These are phyloP conservation scores for Novumbra hubbsi DNA, from an alignment of 2,797 vertebrate species.

Conservation along the genomic window DNA sequence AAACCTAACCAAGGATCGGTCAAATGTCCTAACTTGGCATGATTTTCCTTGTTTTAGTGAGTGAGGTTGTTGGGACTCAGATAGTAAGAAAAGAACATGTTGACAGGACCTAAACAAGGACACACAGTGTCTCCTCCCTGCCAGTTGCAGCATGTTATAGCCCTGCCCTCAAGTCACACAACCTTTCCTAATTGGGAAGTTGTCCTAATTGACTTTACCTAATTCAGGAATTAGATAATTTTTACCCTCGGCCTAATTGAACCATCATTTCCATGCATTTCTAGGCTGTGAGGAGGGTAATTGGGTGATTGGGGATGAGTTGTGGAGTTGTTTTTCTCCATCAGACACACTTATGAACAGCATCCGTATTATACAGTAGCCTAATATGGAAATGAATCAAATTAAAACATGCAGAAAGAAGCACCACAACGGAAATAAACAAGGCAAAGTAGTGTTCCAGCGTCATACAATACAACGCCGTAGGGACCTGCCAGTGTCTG, in stretches of 20 bases:
- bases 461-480: conserved; percentile 38
- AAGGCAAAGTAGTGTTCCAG: conserved; percentile 43
- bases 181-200: conserved; percentile 70
- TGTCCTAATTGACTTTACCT: conserved; percentile 76
- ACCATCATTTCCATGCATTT: conserved; percentile 68
- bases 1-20: no score
- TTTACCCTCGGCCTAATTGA: conserved; percentile 69
- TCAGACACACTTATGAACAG: conserved; percentile 38
- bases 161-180: conserved; percentile 68
- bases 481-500: neutral
- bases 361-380: conserved; percentile 27
- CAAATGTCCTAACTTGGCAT: no score
- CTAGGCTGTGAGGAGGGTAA: conserved; percentile 49
- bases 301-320: conserved; percentile 46
- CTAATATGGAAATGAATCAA: conserved; percentile 21
- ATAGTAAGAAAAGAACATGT: neutral
- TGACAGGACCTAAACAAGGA: conserved; percentile 59
- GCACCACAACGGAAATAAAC: conserved; percentile 35
- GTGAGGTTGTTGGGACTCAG: no score
- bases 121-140: conserved; percentile 50
- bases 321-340: conserved; percentile 34
- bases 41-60: no score
- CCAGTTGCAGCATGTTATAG: conserved; percentile 56
- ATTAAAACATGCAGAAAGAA: conserved; percentile 19
- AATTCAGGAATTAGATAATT: conserved; percentile 76